Conservation (phyloP, 1,140 invertebrate genomes). For the Portunus trituberculatus region DNA sequence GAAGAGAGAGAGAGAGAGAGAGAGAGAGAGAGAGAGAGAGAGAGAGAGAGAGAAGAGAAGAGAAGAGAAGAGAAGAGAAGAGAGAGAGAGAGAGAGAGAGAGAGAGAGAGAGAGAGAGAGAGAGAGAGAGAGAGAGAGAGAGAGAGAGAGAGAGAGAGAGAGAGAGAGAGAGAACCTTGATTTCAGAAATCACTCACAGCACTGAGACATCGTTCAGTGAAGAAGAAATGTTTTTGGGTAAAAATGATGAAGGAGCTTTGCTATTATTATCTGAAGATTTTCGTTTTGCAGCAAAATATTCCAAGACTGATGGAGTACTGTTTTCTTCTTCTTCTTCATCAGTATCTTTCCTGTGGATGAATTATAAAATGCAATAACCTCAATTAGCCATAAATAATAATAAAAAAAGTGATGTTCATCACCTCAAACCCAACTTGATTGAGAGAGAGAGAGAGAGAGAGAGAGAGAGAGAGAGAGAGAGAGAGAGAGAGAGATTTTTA, state of each 20-base stretch:
- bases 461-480: not conserved
- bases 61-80: not conserved
- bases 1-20: constrained; percentile 26
- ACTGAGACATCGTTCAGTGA: constrained; percentile 48
- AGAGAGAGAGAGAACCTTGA: not conserved
- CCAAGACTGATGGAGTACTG: constrained; percentile 31
- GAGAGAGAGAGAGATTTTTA: not conserved
- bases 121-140: not conserved
- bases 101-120: constrained; percentile 5
- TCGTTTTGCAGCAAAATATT: constrained; percentile 38
- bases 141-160: not conserved
- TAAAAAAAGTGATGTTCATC: not conserved
- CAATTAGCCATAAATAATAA: not conserved
- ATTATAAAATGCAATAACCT: not conserved
- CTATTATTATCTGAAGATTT: not conserved
- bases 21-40: not conserved
- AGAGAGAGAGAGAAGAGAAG: not conserved
- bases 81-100: not conserved
- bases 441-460: not conserved
- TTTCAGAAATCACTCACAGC: constrained; percentile 25
- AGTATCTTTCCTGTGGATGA: constrained; percentile 39
- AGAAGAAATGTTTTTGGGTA: constrained; percentile 41
- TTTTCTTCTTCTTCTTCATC: constrained; percentile 50
- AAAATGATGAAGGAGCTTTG: not conserved
- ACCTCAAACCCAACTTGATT: not conserved